Evolutionary conservation across 1,140 invertebrate genomes (phyloP), one percentile per base, ranked within the genome.

Genomic region (Notospermus geniculatus): DNA sequence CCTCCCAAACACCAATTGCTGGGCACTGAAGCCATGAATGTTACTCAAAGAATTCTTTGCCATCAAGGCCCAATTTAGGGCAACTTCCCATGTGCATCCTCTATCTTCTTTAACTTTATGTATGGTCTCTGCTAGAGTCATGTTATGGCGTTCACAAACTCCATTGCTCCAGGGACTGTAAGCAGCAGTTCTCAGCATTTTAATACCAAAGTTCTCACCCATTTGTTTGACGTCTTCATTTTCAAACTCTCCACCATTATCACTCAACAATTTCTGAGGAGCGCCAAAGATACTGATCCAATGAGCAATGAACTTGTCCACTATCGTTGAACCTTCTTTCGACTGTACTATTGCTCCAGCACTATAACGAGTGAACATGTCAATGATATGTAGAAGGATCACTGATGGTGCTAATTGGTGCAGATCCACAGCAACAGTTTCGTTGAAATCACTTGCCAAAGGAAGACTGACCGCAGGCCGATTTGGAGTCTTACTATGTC

Each of bases 161-260:
- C 62, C 62, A 64, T 67, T 67, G 29, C 32, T 57, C 59, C 65
- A 66, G 23, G 65, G 65, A 46, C 43, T 60, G 43, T 57, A 67
- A 15, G 58, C 65, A 36, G 62, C 57, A 22, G 65, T 64, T 4
- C 58, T 64, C 29, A 52, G 58, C 17, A 61, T 54, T 62, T 64
- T 55, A 43, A 65, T 67, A 43, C 64, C 64, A 25, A 64, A 67
- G 30, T 67, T 64, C 39, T 64, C 62, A 27, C 39, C n/a, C 59
- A 67, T 57, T 19, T 64, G 50, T 4, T 46, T 25, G 32, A 63
- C 27, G 13, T 50, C 46, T 7, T 59, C 56, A n/a, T n/a, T n/a
- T n/a, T n/a, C n/a, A n/a, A n/a, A n/a, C n/a, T n/a, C n/a, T n/a
- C n/a, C n/a, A n/a, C n/a, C n/a, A n/a, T n/a, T n/a, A n/a, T n/a